These are phyloP conservation scores for Myxocyprinus asiaticus DNA, from an alignment of 2,113 vertebrate species.

Conservation along the genomic window DNA sequence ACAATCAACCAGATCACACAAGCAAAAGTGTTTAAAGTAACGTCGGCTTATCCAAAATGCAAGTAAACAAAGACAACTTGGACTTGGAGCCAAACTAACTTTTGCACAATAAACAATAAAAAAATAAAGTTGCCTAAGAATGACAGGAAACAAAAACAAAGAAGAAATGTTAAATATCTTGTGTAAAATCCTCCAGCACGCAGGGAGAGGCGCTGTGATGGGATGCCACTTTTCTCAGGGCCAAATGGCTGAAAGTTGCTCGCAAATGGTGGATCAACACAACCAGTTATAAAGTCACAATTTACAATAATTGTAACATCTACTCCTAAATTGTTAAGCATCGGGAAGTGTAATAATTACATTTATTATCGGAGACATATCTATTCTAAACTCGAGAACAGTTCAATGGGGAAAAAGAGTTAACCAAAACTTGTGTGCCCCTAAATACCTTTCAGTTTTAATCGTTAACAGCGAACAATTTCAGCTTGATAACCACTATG, in stretches of 20 bases:
- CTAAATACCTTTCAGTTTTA: neutral
- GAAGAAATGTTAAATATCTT: neutral
- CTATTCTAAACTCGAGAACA: neutral
- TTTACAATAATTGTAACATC: neutral
- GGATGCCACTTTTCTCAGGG: constrained; percentile 31
- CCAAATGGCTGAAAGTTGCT: constrained; percentile 46
- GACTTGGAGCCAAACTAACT: no score
- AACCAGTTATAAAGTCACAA: neutral
- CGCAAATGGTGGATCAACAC: constrained; percentile 35
- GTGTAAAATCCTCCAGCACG: constrained; percentile 15
- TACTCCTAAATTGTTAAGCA: neutral
- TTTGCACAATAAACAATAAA: no score
- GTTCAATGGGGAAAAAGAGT: constrained; percentile 16
- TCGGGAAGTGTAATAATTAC: neutral
- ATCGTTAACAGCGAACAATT: neutral
- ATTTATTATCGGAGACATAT: neutral
- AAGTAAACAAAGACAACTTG: constrained; percentile 7
- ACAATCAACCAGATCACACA: no score
- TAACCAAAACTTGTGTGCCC: neutral
- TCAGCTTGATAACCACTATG: no score
- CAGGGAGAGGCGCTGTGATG: constrained; percentile 35
- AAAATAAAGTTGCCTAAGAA: no score
- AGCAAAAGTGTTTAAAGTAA: no score
- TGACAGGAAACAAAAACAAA: neutral
- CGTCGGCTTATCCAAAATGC: neutral